phyloP scores from a whole-genome alignment of 2,113 vertebrate species.

The Carettochelys insculpta region DNA sequence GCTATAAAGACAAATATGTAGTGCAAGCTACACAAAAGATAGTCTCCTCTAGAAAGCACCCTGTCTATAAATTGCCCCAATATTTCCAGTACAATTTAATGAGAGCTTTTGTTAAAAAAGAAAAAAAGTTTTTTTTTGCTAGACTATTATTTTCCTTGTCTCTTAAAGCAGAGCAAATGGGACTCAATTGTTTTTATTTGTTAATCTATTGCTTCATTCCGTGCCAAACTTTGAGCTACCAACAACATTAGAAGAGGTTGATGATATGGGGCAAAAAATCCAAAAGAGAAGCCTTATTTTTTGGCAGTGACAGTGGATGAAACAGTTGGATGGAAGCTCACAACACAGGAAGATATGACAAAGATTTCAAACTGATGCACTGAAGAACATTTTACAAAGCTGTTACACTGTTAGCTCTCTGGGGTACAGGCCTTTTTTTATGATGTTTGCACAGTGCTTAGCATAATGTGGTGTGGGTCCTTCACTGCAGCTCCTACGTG shows the following conservation, averaged over 20 bases:
- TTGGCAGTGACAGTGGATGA: not conserved
- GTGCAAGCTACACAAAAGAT: not conserved
- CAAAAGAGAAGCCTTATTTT: not conserved
- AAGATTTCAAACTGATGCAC: not conserved
- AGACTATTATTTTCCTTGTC: not conserved
- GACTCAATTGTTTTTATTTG: not conserved
- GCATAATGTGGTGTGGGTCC: not conserved
- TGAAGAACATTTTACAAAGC: not conserved
- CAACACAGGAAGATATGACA: not conserved
- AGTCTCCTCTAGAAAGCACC: conserved; percentile 5
- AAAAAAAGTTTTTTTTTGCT: no score
- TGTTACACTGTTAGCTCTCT: not conserved
- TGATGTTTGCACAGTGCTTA: not conserved
- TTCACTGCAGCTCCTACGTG: not conserved
- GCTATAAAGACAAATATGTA: not conserved
- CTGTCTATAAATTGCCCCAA: not conserved
- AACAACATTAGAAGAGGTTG: not conserved
- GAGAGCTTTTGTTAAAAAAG: not conserved
- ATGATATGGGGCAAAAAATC: not conserved
- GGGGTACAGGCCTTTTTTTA: not conserved
- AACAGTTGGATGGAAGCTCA: not conserved
- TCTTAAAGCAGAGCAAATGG: not conserved
- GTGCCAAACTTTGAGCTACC: not conserved
- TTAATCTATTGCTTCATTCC: not conserved
- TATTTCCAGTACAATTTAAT: not conserved